Evolutionary conservation across 1,140 invertebrate species (phyloP), one percentile per base, ranked within the genome.

Genomic region (Trichoplusia ni): DNA sequence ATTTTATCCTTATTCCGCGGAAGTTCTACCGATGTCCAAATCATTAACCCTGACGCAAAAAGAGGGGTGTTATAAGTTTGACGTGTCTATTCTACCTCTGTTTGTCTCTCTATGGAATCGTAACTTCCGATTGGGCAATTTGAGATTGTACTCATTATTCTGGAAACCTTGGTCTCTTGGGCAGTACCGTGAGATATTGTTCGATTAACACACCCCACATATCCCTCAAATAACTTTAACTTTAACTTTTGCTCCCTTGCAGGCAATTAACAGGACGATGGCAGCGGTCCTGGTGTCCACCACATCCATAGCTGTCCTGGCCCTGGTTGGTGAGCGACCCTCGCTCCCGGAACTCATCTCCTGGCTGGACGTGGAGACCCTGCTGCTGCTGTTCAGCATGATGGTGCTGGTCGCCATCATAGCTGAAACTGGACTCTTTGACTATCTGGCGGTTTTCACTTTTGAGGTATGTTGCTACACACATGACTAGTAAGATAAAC

Each of bases 341-440:
- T 93, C 93, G 0, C 93, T 96, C 69, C 82, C 90, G 0, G 94
- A 96, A 71, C 90, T 98, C 16, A 93, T 98, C 23, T 94, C 94
- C 7, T 98, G 97, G 97, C 93, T 98, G 29, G 97, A 98, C 71
- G 92, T 96, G 58, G 97, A 98, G 76, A 98, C 97, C 0, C 75
- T 98, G n/a, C 88, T 96, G 37, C 81, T 98, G 46, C 91, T 98
- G 0, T 98, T 98, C 81, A 96, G 96, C 11, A 98, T 98, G 97
- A 98, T 98, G 97, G 93, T 97, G 3, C 86, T 98, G 0, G 97
- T 98, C 0, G 95, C 95, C 0, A 95, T 98, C 58, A 92, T 98
- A 31, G 95, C 96, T 0, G 96, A 98, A 81, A 97, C 97, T 6
- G 97, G 97, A 0, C 93, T 98, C 75, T 98, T 98, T 80, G 96